These are phyloP conservation scores for Clostera curtula DNA, from an alignment of 2,888 invertebrate species.

Conservation along the genomic window DNA sequence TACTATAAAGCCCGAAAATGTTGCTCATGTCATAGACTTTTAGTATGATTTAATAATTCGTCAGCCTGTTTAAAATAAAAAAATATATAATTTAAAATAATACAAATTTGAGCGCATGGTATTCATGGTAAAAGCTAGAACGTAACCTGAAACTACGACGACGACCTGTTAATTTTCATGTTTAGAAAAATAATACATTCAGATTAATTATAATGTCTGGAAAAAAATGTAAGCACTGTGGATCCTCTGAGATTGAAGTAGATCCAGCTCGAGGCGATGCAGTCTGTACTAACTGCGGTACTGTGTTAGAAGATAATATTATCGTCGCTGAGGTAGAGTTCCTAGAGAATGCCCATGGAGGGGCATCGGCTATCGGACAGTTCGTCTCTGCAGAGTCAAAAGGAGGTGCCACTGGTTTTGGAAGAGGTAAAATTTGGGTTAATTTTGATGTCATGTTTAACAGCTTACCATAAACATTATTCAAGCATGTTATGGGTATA, in stretches of 20 bases:
- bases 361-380: slow-evolving; percentile 91
- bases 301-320: slow-evolving; percentile 95
- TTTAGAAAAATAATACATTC: slow-evolving; percentile 11
- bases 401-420: slow-evolving; percentile 88
- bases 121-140: no score
- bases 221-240: slow-evolving; percentile 90
- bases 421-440: slow-evolving; percentile 69
- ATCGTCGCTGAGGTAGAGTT: slow-evolving; percentile 98
- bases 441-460: slow-evolving; percentile 3
- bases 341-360: slow-evolving; percentile 93
- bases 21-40: no score
- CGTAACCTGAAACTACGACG: slow-evolving; percentile 18
- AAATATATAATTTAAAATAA: no score
- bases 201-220: slow-evolving; percentile 60
- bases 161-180: no score
- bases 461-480: no score
- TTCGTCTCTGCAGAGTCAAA: slow-evolving; percentile 94
- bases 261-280: slow-evolving; percentile 96
- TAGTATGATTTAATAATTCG: no score
- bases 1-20: no score
- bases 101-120: no score
- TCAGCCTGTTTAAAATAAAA: no score
- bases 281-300: slow-evolving; percentile 96
- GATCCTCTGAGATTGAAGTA: slow-evolving; percentile 93
- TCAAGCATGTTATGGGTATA: no score